These are phyloP conservation scores for Lutraria rhynchaena DNA, from an alignment of 1,140 invertebrate genomes.

Conservation along the genomic window DNA sequence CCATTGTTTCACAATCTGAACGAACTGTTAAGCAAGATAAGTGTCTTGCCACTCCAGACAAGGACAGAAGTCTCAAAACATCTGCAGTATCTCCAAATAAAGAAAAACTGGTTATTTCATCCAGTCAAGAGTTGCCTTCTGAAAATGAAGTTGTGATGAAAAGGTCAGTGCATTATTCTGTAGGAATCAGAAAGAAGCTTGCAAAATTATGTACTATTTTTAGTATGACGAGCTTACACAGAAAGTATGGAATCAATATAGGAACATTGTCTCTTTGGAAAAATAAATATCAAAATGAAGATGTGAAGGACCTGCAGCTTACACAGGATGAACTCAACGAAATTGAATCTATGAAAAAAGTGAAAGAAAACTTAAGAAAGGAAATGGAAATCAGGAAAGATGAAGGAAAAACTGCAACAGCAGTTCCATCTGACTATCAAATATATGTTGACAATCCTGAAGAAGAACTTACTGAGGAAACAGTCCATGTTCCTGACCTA, in stretches of 20 bases:
- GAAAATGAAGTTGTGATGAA: conserved; percentile 4
- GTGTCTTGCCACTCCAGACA: background rate
- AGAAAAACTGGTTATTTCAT: no score
- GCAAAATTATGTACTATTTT: conserved; percentile 37
- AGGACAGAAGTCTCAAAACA: background rate
- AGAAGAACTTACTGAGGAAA: background rate
- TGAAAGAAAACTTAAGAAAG: background rate
- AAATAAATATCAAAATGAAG: conserved; percentile 27
- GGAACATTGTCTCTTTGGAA: conserved; percentile 40
- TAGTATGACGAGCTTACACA: conserved; percentile 12
- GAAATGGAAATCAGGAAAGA: background rate
- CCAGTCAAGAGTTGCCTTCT: no score
- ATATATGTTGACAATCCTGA: conserved; percentile 56
- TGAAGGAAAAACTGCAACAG: conserved; percentile 4
- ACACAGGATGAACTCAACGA: conserved; percentile 21
- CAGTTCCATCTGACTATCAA: conserved; percentile 22
- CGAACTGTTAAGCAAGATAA: background rate
- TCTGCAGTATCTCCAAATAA: no score
- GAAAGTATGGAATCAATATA: conserved; percentile 36
- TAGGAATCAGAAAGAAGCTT: conserved; percentile 43
- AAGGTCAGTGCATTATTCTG: conserved; percentile 4
- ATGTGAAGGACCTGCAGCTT: conserved; percentile 13
- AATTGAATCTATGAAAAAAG: conserved; percentile 20
- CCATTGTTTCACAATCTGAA: no score
- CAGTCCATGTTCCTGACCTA: background rate